Evolutionary conservation across 2,888 invertebrate genomes (phyloP).

Genomic region (Sarcophaga subvicina): DNA sequence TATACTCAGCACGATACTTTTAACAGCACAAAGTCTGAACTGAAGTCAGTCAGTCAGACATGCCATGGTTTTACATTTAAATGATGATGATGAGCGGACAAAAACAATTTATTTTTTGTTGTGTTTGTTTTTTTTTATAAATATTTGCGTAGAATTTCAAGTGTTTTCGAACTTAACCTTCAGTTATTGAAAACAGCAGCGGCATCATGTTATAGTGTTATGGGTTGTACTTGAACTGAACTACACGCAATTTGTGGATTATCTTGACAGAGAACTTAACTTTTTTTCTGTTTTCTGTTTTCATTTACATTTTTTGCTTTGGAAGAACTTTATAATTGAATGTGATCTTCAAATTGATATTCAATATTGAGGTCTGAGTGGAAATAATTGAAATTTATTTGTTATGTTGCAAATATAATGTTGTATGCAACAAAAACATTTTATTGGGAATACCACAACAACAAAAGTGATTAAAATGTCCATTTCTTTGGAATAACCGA

Average conservation of each 20-base stretch:
- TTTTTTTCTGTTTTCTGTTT: not conserved
- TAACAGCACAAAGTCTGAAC: not conserved
- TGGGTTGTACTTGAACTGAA: constrained; percentile 60
- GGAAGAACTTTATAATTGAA: not conserved
- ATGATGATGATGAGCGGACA: not conserved
- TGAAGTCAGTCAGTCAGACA: constrained; percentile 22
- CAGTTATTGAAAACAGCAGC: constrained; percentile 31
- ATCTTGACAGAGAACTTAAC: not conserved
- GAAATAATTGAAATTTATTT: constrained; percentile 2
- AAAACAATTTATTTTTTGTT: not conserved
- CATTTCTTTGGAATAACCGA: too few species aligned
- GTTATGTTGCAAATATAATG: not conserved
- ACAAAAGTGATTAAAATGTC: too few species aligned
- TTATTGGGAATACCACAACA: too few species aligned
- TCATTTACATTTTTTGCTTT: not conserved
- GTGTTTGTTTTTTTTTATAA: constrained; percentile 8
- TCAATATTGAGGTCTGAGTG: not conserved
- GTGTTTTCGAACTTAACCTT: constrained; percentile 67
- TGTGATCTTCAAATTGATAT: constrained; percentile 36
- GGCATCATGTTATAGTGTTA: constrained; percentile 13
- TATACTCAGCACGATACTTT: constrained; percentile 44
- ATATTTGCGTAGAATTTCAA: constrained; percentile 68
- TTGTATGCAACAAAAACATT: not conserved
- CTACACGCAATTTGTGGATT: constrained; percentile 46
- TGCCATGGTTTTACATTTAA: constrained; percentile 34